These are phyloP conservation scores for Notocelia uddmanniana DNA, from an alignment of 2,888 invertebrate species.

Conservation along the genomic window DNA sequence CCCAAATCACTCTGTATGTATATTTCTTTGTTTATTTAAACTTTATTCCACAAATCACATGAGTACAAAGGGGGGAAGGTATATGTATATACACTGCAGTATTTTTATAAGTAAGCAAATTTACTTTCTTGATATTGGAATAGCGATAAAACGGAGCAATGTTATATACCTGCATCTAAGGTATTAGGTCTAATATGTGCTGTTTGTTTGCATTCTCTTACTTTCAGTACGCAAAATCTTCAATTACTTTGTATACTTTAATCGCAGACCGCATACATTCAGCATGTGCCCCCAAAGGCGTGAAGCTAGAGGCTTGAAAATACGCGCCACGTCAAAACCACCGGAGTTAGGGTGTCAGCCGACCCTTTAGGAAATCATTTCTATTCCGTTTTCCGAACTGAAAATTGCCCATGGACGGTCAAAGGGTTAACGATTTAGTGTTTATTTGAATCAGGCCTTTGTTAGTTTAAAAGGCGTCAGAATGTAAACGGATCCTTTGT, in stretches of 20 bases:
- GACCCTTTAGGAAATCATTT: slow-evolving; percentile 80
- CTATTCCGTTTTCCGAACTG: slow-evolving; percentile 82
- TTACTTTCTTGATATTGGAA: no score
- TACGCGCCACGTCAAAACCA: slow-evolving; percentile 54
- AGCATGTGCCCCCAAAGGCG: slow-evolving; percentile 41
- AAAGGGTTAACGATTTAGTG: slow-evolving; percentile 85
- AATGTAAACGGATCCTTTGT: slow-evolving; percentile 82
- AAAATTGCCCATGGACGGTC: slow-evolving; percentile 84
- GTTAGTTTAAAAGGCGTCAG: slow-evolving; percentile 84
- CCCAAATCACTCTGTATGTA: no score
- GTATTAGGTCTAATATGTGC: no score
- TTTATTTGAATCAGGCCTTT: slow-evolving; percentile 84
- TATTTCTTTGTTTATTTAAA: no score
- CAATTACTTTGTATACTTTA: background rate
- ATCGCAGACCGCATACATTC: slow-evolving; percentile 2
- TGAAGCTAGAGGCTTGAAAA: slow-evolving; percentile 53
- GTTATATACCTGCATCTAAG: no score
- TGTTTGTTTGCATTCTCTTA: no score
- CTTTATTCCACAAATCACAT: no score
- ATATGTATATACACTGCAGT: no score
- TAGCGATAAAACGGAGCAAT: no score
- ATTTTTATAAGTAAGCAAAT: no score
- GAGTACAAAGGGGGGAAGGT: no score
- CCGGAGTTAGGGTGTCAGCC: slow-evolving; percentile 59
- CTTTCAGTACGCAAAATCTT: background rate